Conservation (phyloP, 2,797 vertebrate species). For the Falco rusticolus region DNA sequence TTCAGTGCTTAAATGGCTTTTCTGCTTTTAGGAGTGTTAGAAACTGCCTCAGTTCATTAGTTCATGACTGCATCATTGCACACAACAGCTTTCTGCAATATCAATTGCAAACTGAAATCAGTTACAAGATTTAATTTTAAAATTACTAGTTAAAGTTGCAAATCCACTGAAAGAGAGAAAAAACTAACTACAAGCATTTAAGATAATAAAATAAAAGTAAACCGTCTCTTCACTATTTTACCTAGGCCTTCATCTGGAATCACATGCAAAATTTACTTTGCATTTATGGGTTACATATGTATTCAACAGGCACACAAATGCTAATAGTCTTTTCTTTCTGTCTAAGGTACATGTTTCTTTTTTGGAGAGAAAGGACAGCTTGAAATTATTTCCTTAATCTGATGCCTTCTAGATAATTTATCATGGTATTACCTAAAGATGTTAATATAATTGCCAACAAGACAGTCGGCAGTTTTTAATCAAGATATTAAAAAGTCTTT, state of each 20-base stretch:
- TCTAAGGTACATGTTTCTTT: neutral
- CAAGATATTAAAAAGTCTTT: neutral
- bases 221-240: neutral
- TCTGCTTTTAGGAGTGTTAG: neutral
- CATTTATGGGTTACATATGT: neutral
- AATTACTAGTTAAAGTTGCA: neutral
- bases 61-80: neutral
- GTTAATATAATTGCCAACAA: neutral
- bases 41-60: neutral
- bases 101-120: neutral
- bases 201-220: neutral
- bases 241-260: neutral
- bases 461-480: neutral
- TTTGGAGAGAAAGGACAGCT: neutral
- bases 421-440: neutral
- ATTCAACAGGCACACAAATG: neutral
- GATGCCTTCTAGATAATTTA: neutral
- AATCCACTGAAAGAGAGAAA: neutral
- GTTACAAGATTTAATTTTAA: neutral
- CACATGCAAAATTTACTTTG: neutral
- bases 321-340: neutral
- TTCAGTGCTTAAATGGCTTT: neutral
- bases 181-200: neutral
- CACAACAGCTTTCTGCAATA: neutral
- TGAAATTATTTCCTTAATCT: neutral